A percentile compares a stretch with the other conserved stretches of the same genome.
Conservation (phyloP, 2,888 invertebrate species). For the Serrognathus titanus region DNA sequence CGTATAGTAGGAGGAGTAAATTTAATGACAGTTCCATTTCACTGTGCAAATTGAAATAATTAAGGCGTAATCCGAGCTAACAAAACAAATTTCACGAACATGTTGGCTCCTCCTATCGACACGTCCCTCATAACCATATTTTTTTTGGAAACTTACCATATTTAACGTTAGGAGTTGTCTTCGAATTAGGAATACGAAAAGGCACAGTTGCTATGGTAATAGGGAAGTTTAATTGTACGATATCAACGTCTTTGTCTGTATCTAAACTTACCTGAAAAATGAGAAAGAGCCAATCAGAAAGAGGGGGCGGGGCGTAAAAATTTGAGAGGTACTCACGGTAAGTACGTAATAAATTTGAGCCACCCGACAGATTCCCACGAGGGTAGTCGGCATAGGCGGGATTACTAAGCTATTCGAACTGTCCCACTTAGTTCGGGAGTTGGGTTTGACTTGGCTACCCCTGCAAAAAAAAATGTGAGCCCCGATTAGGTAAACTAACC, state of each 20-base stretch:
- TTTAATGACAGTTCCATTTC: no score
- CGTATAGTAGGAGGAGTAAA: no score
- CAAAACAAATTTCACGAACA: not conserved
- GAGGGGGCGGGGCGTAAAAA: no score
- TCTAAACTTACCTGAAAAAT: constrained; percentile 62
- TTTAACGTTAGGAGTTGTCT: constrained; percentile 57
- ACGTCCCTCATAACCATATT: no score
- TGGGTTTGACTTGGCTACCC: constrained; percentile 61
- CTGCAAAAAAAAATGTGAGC: constrained; percentile 34
- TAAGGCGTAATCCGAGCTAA: no score
- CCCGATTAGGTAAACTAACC: no score
- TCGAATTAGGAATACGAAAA: constrained; percentile 64
- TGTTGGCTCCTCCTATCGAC: no score
- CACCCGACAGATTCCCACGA: constrained; percentile 67
- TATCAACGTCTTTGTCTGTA: constrained; percentile 66
- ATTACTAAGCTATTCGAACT: constrained; percentile 63
- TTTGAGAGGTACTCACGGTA: constrained; percentile 52
- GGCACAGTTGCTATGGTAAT: constrained; percentile 74
- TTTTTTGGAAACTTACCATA: constrained; percentile 54
- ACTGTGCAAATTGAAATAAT: no score
- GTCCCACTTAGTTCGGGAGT: constrained; percentile 63
- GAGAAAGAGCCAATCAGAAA: not conserved
- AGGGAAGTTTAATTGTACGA: constrained; percentile 70
- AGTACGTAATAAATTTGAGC: constrained; percentile 66
- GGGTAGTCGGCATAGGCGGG: constrained; percentile 72